Conservation (phyloP, 2,888 invertebrate species). For the Apomyelois bistriatella region DNA sequence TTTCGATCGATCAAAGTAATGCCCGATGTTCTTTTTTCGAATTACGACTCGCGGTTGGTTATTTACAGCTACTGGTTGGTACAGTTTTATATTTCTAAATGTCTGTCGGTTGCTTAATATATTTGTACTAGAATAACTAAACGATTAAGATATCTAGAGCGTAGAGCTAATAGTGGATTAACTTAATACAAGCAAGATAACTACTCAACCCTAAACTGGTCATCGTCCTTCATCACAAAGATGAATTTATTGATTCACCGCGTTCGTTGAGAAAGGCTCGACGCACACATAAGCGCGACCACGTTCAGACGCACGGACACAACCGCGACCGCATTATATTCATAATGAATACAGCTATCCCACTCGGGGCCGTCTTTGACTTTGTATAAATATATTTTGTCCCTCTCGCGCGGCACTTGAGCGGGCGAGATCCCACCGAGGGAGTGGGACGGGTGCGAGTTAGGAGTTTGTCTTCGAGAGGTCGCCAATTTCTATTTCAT, state of each 20-base stretch:
- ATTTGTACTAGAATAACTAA: no score
- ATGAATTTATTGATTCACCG: constrained; percentile 74
- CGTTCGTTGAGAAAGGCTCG: constrained; percentile 58
- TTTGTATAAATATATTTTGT: constrained; percentile 79
- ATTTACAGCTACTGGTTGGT: constrained; percentile 30
- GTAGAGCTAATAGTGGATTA: neutral
- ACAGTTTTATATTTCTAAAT: constrained; percentile 26
- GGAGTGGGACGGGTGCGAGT: constrained; percentile 68
- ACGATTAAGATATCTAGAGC: no score
- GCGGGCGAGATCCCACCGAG: constrained; percentile 49
- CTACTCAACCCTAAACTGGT: constrained; percentile 36
- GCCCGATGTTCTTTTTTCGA: constrained; percentile 57
- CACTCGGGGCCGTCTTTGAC: constrained; percentile 77
- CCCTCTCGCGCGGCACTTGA: constrained; percentile 63
- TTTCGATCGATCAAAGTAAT: constrained; percentile 65
- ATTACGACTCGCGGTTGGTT: constrained; percentile 40
- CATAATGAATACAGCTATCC: constrained; percentile 80
- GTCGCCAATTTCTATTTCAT: constrained; percentile 79
- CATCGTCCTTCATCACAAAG: constrained; percentile 59
- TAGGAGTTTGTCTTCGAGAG: constrained; percentile 76
- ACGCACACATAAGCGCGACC: constrained; percentile 55
- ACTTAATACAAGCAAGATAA: constrained; percentile 26
- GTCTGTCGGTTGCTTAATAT: no score
- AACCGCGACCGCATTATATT: constrained; percentile 76
- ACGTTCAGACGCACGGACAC: constrained; percentile 71